Evolutionary conservation across 2,888 invertebrate species (phyloP).

Genomic region (Papilio gigon): DNA sequence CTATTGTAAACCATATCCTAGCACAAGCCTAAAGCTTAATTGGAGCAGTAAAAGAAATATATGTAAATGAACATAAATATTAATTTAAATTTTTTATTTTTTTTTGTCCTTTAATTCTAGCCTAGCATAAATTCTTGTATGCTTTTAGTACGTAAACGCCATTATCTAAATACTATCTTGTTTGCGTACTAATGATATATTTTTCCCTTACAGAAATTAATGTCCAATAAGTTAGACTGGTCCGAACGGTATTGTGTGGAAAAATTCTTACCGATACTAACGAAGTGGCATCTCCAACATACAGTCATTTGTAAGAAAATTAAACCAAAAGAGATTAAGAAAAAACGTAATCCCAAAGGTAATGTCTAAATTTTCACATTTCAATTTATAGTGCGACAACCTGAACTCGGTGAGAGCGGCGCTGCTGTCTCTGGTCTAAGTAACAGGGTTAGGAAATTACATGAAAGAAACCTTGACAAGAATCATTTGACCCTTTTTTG

Average conservation of each 20-base stretch:
- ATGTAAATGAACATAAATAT: too few relatives aligned
- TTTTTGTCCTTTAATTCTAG: too few relatives aligned
- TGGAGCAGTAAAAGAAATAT: too few relatives aligned
- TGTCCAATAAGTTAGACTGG: conserved; percentile 87
- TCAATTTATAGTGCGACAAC: background rate
- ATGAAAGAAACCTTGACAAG: too few relatives aligned
- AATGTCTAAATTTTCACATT: conserved; percentile 16
- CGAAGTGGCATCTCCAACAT: conserved; percentile 88
- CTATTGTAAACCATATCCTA: too few relatives aligned
- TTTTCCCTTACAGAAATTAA: conserved; percentile 80
- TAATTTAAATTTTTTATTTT: too few relatives aligned
- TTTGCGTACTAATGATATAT: background rate
- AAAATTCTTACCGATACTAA: conserved; percentile 88
- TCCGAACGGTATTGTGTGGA: conserved; percentile 88
- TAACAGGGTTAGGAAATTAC: too few relatives aligned
- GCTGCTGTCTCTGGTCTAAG: too few relatives aligned
- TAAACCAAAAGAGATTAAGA: conserved; percentile 65
- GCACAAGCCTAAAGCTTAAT: too few relatives aligned
- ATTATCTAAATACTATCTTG: background rate
- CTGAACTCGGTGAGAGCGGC: too few relatives aligned
- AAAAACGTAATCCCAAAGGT: conserved; percentile 80
- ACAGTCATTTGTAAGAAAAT: conserved; percentile 62
- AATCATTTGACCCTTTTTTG: too few relatives aligned
- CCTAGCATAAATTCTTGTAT: too few relatives aligned
- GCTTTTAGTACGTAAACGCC: background rate